Evolutionary conservation across 2,797 vertebrate genomes (phyloP).

Genomic region (Myotis daubentonii): DNA sequence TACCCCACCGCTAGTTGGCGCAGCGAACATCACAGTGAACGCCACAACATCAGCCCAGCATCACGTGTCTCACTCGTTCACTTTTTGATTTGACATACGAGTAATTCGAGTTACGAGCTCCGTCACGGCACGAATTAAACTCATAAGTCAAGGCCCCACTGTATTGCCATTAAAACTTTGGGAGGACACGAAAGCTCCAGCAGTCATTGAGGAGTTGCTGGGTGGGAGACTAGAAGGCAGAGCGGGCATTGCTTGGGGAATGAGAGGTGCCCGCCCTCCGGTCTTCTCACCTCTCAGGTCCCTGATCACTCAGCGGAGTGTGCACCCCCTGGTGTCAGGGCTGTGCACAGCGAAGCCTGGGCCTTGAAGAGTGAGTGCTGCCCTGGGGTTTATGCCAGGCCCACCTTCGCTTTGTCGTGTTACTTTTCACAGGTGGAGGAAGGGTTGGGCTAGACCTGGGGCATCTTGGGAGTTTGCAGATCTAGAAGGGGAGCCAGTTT

Average conservation of each 20-base stretch:
- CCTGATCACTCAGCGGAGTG: no score
- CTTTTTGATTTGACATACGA: no score
- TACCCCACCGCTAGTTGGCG: no score
- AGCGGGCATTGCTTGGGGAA: background rate
- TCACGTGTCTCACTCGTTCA: no score
- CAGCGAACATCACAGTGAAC: no score
- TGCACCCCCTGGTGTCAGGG: no score
- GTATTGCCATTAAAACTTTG: background rate
- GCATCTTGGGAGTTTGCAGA: background rate
- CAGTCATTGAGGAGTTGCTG: background rate
- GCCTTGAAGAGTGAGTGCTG: background rate
- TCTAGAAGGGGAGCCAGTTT: background rate
- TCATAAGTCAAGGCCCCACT: no score
- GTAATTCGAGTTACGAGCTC: no score
- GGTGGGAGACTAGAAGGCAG: background rate
- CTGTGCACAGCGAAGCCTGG: background rate
- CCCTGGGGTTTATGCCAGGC: background rate
- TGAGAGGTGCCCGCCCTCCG: background rate
- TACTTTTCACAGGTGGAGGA: background rate
- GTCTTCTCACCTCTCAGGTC: no score
- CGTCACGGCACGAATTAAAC: no score
- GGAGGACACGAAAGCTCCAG: background rate
- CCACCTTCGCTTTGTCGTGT: background rate
- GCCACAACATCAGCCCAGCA: no score
- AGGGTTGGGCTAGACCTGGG: background rate